phyloP scores from a whole-genome alignment of 2,797 vertebrate species.

The Aplochiton taeniatus region DNA sequence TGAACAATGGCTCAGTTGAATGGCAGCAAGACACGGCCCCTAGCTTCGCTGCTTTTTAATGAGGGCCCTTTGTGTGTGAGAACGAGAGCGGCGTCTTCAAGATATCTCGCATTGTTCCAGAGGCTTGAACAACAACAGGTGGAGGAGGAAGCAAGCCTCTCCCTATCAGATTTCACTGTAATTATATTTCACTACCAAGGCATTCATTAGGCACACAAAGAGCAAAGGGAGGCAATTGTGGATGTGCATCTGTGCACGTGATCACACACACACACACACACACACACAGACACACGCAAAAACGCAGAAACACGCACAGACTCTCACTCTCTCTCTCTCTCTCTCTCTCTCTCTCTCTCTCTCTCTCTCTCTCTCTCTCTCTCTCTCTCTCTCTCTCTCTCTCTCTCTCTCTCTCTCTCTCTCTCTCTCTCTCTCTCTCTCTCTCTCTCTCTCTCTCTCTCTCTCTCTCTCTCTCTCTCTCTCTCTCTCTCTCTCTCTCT shows the following conservation, averaged over 20 bases:
- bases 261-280: neutral
- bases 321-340: no score
- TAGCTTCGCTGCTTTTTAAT: slow-evolving; percentile 57
- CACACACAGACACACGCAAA: neutral
- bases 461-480: no score
- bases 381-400: no score
- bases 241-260: no score
- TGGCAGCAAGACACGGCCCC: slow-evolving; percentile 48
- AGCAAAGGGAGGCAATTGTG: neutral
- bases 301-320: slow-evolving; percentile 8
- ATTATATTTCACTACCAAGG: slow-evolving; percentile 48
- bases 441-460: no score
- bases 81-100: slow-evolving; percentile 37
- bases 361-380: no score
- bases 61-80: slow-evolving; percentile 63
- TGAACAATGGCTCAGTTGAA: slow-evolving; percentile 58
- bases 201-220: slow-evolving; percentile 33
- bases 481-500: no score
- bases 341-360: no score
- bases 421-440: no score
- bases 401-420: no score
- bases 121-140: slow-evolving; percentile 56
- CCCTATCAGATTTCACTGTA: slow-evolving; percentile 52
- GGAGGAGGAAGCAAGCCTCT: slow-evolving; percentile 37
- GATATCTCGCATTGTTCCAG: slow-evolving; percentile 54